Evolutionary conservation across 2,797 vertebrate species (phyloP).

Genomic region (Amphiprion clarkii): DNA sequence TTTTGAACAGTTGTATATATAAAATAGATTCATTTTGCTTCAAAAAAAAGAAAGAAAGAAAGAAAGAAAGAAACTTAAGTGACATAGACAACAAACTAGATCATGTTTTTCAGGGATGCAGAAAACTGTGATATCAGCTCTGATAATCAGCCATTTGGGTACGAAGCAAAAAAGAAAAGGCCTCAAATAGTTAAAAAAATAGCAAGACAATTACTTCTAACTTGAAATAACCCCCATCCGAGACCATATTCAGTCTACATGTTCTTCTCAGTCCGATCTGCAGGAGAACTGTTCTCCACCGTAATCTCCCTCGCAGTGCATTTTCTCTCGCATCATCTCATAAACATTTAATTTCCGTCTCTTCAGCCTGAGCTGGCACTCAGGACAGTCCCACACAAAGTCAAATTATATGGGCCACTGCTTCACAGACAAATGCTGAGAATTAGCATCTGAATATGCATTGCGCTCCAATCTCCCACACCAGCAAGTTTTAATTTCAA

Average conservation of each 20-base stretch:
- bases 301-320: conserved; percentile 24
- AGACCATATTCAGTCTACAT: not conserved
- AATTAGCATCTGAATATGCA: conserved; percentile 85
- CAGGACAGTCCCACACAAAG: conserved; percentile 75
- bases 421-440: conserved; percentile 75
- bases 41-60: no score
- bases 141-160: not conserved
- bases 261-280: not conserved
- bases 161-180: not conserved
- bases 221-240: not conserved
- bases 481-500: conserved; percentile 81
- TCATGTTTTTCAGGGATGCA: no score
- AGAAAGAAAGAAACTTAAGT: no score
- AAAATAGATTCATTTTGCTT: no score
- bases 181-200: not conserved
- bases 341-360: conserved; percentile 75
- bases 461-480: conserved; percentile 77
- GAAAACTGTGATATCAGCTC: not conserved
- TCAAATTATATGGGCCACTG: conserved; percentile 81
- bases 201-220: not conserved
- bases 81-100: not conserved
- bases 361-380: conserved; percentile 52
- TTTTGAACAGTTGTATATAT: no score
- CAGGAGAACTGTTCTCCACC: conserved; percentile 2
- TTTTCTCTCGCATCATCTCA: conserved; percentile 55